Evolutionary conservation across 92 coral and sea anemone genomes (phyloP), one percentile per base, ranked within the genome.

Genomic region (Blastomussa wellsi): DNA sequence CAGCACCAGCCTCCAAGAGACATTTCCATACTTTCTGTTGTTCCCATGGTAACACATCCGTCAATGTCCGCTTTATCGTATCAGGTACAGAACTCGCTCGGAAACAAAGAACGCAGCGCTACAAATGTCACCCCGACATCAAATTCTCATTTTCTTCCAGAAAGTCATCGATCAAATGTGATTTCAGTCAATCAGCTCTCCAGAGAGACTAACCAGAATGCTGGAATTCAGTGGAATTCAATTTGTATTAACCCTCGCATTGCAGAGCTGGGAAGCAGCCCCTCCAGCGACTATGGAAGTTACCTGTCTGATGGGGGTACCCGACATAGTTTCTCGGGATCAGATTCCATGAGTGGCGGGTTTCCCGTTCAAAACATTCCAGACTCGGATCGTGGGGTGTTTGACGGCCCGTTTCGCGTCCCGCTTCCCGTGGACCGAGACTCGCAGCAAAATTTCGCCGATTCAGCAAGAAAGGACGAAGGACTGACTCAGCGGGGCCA

Each of bases 241-340:
- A 17, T 83, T 57, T 59, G 74, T 24, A 32, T 83, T 3, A 67
- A 83, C 60, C 87, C 80, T 41, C 87, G 87, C 60, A n/a, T 83
- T 31, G 73, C 81, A 16, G 87, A 83, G 65, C 35, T 88, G 28
- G 83, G 95, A 24, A 86, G 90, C 82, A 92, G 95, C 78, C 95
- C 95, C 0, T 92, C 95, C 2, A 92, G 95, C 33, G 95, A 92
- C 76, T 92, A 92, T 89, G 95, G 95, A 3, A 92, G 95, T 73
- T 90, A 84, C 29, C 82, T 92, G 83, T 92, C 95, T 44, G 95
- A 92, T 74, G 82, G 90, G 0, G 95, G 95, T 12, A 86, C 86
- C 16, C 80, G 84, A 31, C 79, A 77, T 20, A 90, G 92, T 22
- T 82, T 80, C 83, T 89, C 92, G 13, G 95, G 92, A 72, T 91